Base-by-base conservation (phyloP, 1,140 invertebrate genomes). In the Physella acuta region DNA sequence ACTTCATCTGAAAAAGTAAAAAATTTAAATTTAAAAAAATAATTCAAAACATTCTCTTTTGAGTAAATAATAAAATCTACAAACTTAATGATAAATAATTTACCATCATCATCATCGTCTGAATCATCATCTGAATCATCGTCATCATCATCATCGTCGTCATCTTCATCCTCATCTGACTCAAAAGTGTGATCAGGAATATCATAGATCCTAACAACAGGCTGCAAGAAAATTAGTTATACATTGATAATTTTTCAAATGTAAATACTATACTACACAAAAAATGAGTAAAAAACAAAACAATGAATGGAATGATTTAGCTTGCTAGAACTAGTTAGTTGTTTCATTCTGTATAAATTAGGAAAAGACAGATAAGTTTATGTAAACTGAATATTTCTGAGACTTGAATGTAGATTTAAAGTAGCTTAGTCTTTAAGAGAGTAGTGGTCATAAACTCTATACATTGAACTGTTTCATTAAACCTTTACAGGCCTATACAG, bases 101-200 rank as follows among this genome's bases (percentile, higher is more conserved):
- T 20, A 44, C 20, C 39, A 44, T 44, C 39, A 44, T 44, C 58
- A 53, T 70, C 68, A 1, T 39, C 37, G 8, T 70, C 68, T 62
- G 36, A 31, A 37, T 82, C 79, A 24, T 80, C 78, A 63, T 77
- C 77, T 14, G 78, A 77, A 20, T 81, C 81, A 44, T 79, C 77
- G 26, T 82, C 79, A 61, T 79, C 78, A 66, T 94, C 93, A n/a
- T n/a, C n/a, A n/a, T n/a, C n/a, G n/a, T n/a, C n/a, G 26, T 82
- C 79, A 61, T 79, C 78, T 63, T 94, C 93, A 39, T 96, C 94
- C 17, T 95, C 94, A 82, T 98, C 95, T n/a, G 93, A 95, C 81
- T 98, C 95, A 86, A 98, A 98, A 2, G 95, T 97, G 82, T 97
- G 96, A 86, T 98, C 94, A 49, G 97, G 97, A 80, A 98, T 97